Evolutionary conservation across 2,797 vertebrate genomes (phyloP).

Genomic region (Helostoma temminkii): DNA sequence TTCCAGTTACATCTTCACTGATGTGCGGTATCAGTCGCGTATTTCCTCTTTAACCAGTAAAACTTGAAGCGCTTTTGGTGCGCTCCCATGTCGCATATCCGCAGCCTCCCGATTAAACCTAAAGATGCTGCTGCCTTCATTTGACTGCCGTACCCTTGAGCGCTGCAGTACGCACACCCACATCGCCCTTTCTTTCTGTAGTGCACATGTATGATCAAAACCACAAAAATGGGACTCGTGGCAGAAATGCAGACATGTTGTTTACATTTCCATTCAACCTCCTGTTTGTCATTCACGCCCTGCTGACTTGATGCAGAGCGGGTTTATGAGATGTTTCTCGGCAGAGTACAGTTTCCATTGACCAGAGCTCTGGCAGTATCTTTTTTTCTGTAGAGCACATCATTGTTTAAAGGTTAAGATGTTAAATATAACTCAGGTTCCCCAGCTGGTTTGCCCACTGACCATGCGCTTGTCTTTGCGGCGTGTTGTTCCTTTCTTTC

Average conservation of each 20-base stretch:
- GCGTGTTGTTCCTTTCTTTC: slow-evolving; percentile 16
- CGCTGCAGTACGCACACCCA: slow-evolving; percentile 67
- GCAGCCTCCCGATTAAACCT: slow-evolving; percentile 52
- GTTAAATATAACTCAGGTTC: slow-evolving; percentile 69
- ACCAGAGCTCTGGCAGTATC: slow-evolving; percentile 21
- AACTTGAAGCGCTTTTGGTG: slow-evolving; percentile 15
- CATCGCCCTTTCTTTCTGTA: slow-evolving; percentile 34
- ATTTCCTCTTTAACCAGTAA: neutral
- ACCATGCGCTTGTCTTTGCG: slow-evolving; percentile 61
- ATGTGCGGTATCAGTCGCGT: neutral
- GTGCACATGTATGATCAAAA: slow-evolving; percentile 25
- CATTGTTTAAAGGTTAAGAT: slow-evolving; percentile 33
- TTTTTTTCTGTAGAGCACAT: neutral
- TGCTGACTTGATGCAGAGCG: slow-evolving; percentile 46
- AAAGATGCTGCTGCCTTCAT: slow-evolving; percentile 55
- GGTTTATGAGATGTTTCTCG: slow-evolving; percentile 28
- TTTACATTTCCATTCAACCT: slow-evolving; percentile 36
- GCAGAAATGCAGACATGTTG: neutral
- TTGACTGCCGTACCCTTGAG: slow-evolving; percentile 76
- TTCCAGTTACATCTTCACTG: neutral
- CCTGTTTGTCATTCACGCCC: slow-evolving; percentile 62
- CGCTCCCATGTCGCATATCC: slow-evolving; percentile 34
- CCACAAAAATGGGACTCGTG: neutral
- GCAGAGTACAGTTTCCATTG: slow-evolving; percentile 40
- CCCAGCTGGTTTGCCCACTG: slow-evolving; percentile 53